Evolutionary conservation across 2,797 vertebrate genomes (phyloP), one percentile per base, ranked within the genome.

Genomic region (Argya squamiceps): DNA sequence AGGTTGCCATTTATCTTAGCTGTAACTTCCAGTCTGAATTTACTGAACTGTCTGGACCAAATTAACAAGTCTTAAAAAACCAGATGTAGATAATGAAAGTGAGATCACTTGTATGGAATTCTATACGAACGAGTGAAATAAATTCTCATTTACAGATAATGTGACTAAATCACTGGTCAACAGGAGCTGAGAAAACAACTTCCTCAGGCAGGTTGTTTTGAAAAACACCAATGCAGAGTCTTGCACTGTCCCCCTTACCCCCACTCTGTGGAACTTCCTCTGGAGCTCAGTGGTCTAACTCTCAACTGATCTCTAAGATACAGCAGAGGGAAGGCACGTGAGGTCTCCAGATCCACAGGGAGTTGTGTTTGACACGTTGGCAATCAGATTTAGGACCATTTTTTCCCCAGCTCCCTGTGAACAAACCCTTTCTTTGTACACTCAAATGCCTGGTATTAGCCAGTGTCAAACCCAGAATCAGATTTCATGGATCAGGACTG

Each of bases 1-100:
- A 92, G 36, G 44, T 5, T 74, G 70, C 7, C 24, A 60, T n/a
- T 84, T 26, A 73, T 32, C 24, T 50, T 43, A 79, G 56, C 10
- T 69, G 20, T 63, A 50, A 74, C 12, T 88, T 95, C 36, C 63
- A 84, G 74, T 39, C 12, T 77, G 37, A 79, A 91, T 77, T 87
- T 93, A 93, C 36, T 56, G 21, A 83, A 89, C 36, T 43, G 19
- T 71, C 64, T 80, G 27, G 39, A 90, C 60, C n/a, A 77, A 70
- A 67, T 52, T 53, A 79, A 52, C 22, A 84, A 8, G 17, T 67
- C 41, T 85, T 91, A 49, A 37, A 78, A 49, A 44, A 56, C 10
- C 20, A 92, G 24, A 92, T 2, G 8, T 15, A 20, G 12, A 22
- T 68, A 69, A 81, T 32, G 23, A 58, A 64, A 91, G 4, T 9